Evolutionary conservation across 2,888 invertebrate species (phyloP), one percentile per base, ranked within the genome.

Genomic region (Drosophila cognata): DNA sequence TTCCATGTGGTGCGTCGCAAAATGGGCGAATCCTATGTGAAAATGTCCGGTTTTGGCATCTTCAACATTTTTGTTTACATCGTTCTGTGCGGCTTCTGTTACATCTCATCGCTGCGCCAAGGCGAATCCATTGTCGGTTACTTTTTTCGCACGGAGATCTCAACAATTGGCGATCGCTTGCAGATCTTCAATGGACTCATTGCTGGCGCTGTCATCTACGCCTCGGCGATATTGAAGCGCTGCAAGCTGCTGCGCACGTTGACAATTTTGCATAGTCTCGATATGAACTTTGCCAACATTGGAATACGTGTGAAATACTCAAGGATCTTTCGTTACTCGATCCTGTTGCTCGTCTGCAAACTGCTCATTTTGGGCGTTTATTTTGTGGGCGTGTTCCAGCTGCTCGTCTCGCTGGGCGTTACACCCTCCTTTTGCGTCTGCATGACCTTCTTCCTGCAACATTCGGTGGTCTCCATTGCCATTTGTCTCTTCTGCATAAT

Each of bases 91-190:
- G 85, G 88, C 13, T 85, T 85, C 52, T 85, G 85, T 21, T 84
- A 85, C 43, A 85, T 85, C 48, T 82, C 87, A 0, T 91, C 92
- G 11, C 52, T 92, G 48, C 74, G 89, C 8, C 88, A 92, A 63
- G 88, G 89, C 8, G 92, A 92, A 48, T 90, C 93, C 1, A 88
- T 93, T 18, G 91, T 92, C 18, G 92, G 92, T 1, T 92, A 92
- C 57, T 92, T 93, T 48, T 89, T 93, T 55, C 91, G 91, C 70
- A 92, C 93, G 0, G 87, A 92, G 35, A 91, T 93, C 62, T 91
- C 93, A 4, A 88, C 83, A 33, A 75, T 92, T 7, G 93, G 93
- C 4, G 91, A 93, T 77, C 91, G 90, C 0, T 58, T 93, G 74
- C 92, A 93, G 73, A 90, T 90, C 48, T 91, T 90, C 51, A 92